Percentiles rank a stretch among this genome's conserved stretches.
Conservation (phyloP, 2,888 invertebrate species). For the Metalampra italica region DNA sequence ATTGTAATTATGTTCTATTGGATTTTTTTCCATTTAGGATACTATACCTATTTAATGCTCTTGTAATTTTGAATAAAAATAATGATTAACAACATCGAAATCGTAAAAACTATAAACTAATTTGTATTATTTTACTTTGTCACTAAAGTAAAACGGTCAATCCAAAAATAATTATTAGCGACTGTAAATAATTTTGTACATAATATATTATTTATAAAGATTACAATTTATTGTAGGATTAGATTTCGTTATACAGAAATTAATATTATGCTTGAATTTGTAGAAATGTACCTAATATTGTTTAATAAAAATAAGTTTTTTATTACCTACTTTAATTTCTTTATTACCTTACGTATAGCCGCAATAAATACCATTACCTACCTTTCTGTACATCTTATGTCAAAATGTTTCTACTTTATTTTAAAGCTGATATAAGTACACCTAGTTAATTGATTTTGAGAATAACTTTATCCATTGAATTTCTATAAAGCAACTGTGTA, state of each 20-base stretch:
- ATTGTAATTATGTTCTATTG: no score
- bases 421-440: no score
- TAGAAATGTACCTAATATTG: background rate
- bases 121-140: background rate
- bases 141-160: slow-evolving; percentile 5
- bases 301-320: background rate
- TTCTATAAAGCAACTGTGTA: background rate
- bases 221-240: background rate
- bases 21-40: no score
- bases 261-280: background rate
- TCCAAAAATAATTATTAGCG: slow-evolving; percentile 5
- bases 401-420: no score
- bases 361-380: no score
- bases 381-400: no score
- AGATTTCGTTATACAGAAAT: background rate
- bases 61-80: no score
- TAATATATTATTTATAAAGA: slow-evolving; percentile 17
- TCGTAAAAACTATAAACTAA: background rate
- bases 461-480: no score
- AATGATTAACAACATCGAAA: background rate
- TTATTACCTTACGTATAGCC: no score
- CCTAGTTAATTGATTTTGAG: no score
- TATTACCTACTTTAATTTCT: no score
- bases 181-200: slow-evolving; percentile 9
- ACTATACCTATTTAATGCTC: no score